Base-by-base conservation (phyloP, 92 coral and sea anemone genomes). In the Umimayanthus kanabou region DNA sequence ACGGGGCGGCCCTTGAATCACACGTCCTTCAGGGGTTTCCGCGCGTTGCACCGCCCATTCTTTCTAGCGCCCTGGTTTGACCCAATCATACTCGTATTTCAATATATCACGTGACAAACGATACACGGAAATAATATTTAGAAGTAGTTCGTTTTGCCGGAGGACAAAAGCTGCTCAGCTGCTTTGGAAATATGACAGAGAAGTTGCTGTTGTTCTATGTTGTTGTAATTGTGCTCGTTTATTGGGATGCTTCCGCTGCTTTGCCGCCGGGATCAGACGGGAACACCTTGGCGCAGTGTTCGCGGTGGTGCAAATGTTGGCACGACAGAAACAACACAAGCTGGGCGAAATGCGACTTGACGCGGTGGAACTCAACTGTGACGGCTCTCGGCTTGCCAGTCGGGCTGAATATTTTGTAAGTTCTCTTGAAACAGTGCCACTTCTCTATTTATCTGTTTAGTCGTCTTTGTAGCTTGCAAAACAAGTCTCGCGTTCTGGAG, bases 241-340 rank as follows among this genome's bases (percentile, higher is more conserved):
- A 25, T 22, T 61, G 26, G 69, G 4, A 7, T 61, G 69, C 69
- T 61, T 61, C 69, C 2, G 25, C 25, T 23, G 69, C 6, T 18
- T 23, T 61, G 69, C 69, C 4, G 26, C 26, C 6, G 26, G 11
- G 9, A 11, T 22, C 69, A 61, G 26, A 61, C 69, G 25, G 69
- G 22, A 61, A 61, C 22, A 25, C 69, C 69, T 26, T 22, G 4
- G 20, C n/a, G 9, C 55, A 11, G 28, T 76, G 80, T 42, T 76
- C 80, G 7, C 57, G 23, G 9, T 76, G 80, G 80, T 76, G 80
- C 80, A 13, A 76, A 22, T 76, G 80, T 25, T 76, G 80, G 80
- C 58, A 25, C 10, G 80, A 76, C 20, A 43, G 29, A 43, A 76
- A 8, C 30, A 72, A 72, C 40, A 39, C 80, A 20, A 76, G 57